Base-by-base conservation (phyloP, 2,113 vertebrate genomes). In the Dunckerocampus dactyliophorus region DNA sequence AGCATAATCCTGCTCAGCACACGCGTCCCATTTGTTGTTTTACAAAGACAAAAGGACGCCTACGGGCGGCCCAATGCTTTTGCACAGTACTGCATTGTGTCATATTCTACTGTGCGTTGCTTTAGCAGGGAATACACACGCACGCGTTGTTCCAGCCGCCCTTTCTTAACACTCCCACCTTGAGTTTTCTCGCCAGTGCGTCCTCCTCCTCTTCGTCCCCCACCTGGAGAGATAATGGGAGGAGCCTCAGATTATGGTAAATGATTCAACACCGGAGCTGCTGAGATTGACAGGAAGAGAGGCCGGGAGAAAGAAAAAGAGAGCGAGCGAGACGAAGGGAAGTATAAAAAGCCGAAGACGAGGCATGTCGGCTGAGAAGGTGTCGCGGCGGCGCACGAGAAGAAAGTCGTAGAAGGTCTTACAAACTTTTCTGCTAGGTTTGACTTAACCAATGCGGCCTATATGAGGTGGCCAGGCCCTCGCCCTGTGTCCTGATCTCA, bases 251-350 rank as follows among this genome's bases (percentile, higher is more conserved):
- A 71, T 56, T 62, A 63, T 68, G 39, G 83, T 90, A 89, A 91
- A 91, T 90, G 83, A 88, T 90, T 88, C 83, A 82, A 77, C 69
- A 61, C 71, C 63, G 61, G 65, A 56, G 69, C 67, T 50, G 64
- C 67, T 53, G 80, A 88, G 76, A 82, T 75, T 82, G 77, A 79
- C 69, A 75, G 76, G 81, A 67, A 75, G 74, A 72, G 74, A 71
- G 67, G 59, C 42, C 54, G 67, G 3, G 66, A 59, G 51, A 73
- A 62, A 58, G 66, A 75, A 22, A 28, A 22, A 16, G 21, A 54
- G 66, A 76, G 71, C 63, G 52, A 59, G 68, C 22, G 72, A 49
- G 43, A 63, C 65, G 19, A 68, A 53, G 54, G 56, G 64, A 54
- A 20, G 62, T 28, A 47, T 45, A 53, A 47, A 72, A 49, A 63